Evolutionary conservation across 2,888 invertebrate genomes (phyloP).

Genomic region (Cabera pusaria): DNA sequence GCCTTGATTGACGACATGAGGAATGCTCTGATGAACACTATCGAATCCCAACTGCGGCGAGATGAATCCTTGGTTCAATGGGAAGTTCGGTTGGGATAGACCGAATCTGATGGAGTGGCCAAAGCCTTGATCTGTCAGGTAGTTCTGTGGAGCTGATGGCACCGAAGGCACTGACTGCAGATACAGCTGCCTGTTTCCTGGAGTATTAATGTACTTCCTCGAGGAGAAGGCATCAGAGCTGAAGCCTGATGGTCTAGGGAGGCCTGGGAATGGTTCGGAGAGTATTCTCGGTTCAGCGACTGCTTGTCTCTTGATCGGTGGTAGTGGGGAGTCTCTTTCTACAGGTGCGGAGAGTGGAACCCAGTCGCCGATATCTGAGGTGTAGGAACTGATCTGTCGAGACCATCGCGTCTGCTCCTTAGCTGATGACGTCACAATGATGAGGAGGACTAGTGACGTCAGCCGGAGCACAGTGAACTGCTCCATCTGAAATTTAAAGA

Average conservation of each 20-base stretch:
- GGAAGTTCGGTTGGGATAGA: constrained; percentile 65
- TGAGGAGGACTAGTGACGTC: constrained; percentile 51
- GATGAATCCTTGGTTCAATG: constrained; percentile 67
- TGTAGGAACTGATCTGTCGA: constrained; percentile 74
- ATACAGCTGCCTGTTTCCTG: constrained; percentile 64
- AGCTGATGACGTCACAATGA: constrained; percentile 48
- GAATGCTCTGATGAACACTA: constrained; percentile 44
- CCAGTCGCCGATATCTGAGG: constrained; percentile 75
- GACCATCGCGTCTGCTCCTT: constrained; percentile 73
- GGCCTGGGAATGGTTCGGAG: constrained; percentile 65
- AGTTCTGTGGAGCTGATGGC: constrained; percentile 75
- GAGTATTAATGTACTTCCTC: constrained; percentile 58
- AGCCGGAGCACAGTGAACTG: constrained; percentile 51
- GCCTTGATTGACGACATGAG: constrained; percentile 28
- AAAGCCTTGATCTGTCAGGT: constrained; percentile 68
- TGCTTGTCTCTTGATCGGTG: constrained; percentile 67
- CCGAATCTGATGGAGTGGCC: constrained; percentile 70
- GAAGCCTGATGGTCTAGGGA: constrained; percentile 54
- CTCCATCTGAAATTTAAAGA: constrained; percentile 77
- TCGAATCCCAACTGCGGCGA: constrained; percentile 64
- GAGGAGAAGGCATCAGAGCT: constrained; percentile 60
- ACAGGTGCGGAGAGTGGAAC: constrained; percentile 64
- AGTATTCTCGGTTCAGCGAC: constrained; percentile 75
- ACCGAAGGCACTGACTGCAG: constrained; percentile 66
- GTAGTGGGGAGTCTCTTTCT: constrained; percentile 47